Percentiles rank a stretch among this genome's conserved stretches.
Conservation (phyloP, 53 echinoderm and acorn worm species). For the Apostichopus leukothele region DNA sequence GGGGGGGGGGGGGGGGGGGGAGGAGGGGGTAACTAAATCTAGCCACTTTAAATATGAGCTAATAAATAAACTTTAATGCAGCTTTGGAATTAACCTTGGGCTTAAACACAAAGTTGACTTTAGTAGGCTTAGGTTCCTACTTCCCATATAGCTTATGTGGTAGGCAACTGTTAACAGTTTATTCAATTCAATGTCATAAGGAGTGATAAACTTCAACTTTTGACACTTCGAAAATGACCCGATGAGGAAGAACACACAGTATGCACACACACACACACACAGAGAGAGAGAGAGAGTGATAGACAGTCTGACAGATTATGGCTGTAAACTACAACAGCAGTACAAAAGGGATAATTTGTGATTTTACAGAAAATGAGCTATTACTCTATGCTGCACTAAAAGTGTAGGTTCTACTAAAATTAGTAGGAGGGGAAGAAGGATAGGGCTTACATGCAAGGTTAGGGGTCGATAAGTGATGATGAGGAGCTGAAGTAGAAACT, state of each 20-base stretch:
- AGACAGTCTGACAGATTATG: neutral
- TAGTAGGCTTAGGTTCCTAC: neutral
- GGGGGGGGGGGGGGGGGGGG: no score
- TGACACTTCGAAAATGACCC: neutral
- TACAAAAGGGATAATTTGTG: neutral
- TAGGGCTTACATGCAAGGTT: constrained; percentile 99
- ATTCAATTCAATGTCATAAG: neutral
- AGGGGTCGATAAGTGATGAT: constrained; percentile 95
- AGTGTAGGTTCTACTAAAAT: constrained; percentile 20
- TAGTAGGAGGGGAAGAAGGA: constrained; percentile 48
- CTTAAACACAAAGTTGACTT: neutral
- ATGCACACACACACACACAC: neutral
- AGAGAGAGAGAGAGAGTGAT: neutral
- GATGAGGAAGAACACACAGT: neutral
- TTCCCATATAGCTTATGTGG: neutral
- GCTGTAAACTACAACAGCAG: neutral
- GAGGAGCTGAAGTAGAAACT: constrained; percentile 61
- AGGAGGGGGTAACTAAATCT: no score
- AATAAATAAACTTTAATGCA: no score
- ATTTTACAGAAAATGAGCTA: neutral
- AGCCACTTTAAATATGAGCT: no score
- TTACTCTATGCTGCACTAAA: neutral
- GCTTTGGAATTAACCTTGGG: no score
- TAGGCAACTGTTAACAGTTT: neutral
- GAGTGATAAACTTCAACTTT: no score